Conservation (phyloP, 2,113 vertebrate genomes). For the Sula dactylatra region DNA sequence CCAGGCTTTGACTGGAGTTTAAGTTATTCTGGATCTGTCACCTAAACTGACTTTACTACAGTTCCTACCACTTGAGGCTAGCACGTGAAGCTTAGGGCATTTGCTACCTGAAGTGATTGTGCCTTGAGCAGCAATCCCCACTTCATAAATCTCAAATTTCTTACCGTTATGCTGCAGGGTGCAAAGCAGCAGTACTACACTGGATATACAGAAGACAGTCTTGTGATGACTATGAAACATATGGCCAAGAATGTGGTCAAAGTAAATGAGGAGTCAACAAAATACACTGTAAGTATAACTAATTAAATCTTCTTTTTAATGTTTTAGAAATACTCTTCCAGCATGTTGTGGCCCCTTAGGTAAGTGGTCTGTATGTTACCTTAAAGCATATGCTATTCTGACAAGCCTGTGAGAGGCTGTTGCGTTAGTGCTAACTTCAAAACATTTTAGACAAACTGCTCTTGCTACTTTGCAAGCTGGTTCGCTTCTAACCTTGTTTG, state of each 20-base stretch:
- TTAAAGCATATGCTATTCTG: not conserved
- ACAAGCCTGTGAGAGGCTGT: not conserved
- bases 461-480: not conserved
- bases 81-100: fast-evolving
- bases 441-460: not conserved
- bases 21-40: not conserved
- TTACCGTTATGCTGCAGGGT: slow-evolving; percentile 63
- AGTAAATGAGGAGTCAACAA: slow-evolving; percentile 81
- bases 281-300: slow-evolving; percentile 81
- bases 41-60: not conserved
- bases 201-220: slow-evolving; percentile 77
- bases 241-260: slow-evolving; percentile 88
- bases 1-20: not conserved
- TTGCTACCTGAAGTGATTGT: not conserved
- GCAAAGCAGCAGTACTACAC: slow-evolving; percentile 86
- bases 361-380: not conserved
- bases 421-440: not conserved
- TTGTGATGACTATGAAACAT: slow-evolving; percentile 82
- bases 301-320: not conserved
- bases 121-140: not conserved
- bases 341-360: not conserved
- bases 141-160: not conserved
- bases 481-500: not conserved
- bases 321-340: not conserved
- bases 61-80: not conserved